A percentile compares a stretch with the other conserved stretches of the same genome.
These are phyloP conservation scores for Sebastiscus albofasciatus DNA, from an alignment of 2,797 vertebrate genomes.

Conservation along the genomic window DNA sequence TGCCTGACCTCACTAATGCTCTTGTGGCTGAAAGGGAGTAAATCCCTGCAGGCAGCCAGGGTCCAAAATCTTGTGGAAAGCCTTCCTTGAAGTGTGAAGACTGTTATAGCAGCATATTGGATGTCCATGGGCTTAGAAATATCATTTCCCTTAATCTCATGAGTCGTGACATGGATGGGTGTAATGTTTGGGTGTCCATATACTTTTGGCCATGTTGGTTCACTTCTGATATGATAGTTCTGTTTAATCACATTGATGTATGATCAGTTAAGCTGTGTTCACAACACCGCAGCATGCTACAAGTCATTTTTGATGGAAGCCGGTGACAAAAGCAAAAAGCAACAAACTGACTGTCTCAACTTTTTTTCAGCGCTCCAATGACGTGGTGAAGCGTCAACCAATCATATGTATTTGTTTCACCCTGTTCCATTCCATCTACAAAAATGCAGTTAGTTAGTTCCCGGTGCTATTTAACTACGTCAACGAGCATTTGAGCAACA, in stretches of 20 bases:
- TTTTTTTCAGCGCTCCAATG: too few relatives aligned
- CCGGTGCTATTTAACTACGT: too few relatives aligned
- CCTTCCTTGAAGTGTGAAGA: slow-evolving; percentile 14
- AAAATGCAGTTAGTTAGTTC: too few relatives aligned
- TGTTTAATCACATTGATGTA: background rate
- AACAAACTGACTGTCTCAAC: too few relatives aligned
- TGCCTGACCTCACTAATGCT: slow-evolving; percentile 52
- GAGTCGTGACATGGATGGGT: background rate
- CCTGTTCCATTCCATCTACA: too few relatives aligned
- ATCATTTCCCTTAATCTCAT: background rate
- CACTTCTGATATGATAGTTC: background rate
- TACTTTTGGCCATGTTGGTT: background rate
- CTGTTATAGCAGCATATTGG: slow-evolving; percentile 11
- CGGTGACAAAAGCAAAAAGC: too few relatives aligned
- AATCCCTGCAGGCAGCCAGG: slow-evolving; percentile 35
- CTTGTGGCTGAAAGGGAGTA: slow-evolving; percentile 37
- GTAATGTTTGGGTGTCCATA: background rate
- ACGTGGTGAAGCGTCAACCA: too few relatives aligned
- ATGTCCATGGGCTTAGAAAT: background rate
- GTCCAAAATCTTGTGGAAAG: slow-evolving; percentile 33
- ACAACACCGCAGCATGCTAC: too few relatives aligned
- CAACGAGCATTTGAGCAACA: too few relatives aligned
- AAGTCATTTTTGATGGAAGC: too few relatives aligned
- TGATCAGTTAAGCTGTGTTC: background rate
- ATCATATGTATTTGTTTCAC: too few relatives aligned